A percentile compares a stretch with the other conserved stretches of the same genome.
phyloP scores from a whole-genome alignment of 2,797 vertebrate species.

The Australoheros facetus region DNA sequence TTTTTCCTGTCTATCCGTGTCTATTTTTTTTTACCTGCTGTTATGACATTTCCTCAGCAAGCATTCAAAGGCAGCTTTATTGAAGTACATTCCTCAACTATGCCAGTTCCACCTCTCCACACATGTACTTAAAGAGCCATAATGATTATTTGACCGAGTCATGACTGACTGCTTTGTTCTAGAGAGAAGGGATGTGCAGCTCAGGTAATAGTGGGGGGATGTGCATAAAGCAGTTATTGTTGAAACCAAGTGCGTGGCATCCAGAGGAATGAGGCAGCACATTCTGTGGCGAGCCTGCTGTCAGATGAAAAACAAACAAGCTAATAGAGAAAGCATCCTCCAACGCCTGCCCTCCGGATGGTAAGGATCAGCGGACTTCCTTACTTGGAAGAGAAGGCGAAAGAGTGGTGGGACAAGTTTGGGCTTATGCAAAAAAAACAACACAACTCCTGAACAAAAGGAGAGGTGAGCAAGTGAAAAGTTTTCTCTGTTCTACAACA shows the following conservation, averaged over 20 bases:
- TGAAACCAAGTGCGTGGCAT: conserved; percentile 39
- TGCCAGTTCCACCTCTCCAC: conserved; percentile 71
- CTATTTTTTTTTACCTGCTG: conserved; percentile 46
- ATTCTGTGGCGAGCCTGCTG: conserved; percentile 46
- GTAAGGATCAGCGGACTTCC: conserved; percentile 30
- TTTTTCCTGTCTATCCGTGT: conserved; percentile 59
- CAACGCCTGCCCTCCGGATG: conserved; percentile 41
- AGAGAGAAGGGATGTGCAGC: conserved; percentile 64
- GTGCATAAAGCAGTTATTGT: conserved; percentile 70
- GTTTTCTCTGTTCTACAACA: conserved; percentile 4
- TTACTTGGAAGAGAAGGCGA: conserved; percentile 25
- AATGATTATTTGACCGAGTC: conserved; percentile 80
- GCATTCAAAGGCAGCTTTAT: conserved; percentile 76
- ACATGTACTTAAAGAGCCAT: conserved; percentile 71
- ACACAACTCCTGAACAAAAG: conserved; percentile 8
- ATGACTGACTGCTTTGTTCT: conserved; percentile 77
- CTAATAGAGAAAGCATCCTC: conserved; percentile 39
- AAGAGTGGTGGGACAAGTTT: conserved; percentile 39
- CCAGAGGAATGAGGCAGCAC: conserved; percentile 58
- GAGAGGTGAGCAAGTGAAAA: conserved; percentile 1
- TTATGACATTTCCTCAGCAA: conserved; percentile 74
- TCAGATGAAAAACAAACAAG: conserved; percentile 68
- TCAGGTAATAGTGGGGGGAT: conserved; percentile 45
- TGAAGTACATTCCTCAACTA: conserved; percentile 72
- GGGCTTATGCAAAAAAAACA: conserved; percentile 23